Conservation (phyloP, 2,797 vertebrate species). For the Karalla daura region DNA sequence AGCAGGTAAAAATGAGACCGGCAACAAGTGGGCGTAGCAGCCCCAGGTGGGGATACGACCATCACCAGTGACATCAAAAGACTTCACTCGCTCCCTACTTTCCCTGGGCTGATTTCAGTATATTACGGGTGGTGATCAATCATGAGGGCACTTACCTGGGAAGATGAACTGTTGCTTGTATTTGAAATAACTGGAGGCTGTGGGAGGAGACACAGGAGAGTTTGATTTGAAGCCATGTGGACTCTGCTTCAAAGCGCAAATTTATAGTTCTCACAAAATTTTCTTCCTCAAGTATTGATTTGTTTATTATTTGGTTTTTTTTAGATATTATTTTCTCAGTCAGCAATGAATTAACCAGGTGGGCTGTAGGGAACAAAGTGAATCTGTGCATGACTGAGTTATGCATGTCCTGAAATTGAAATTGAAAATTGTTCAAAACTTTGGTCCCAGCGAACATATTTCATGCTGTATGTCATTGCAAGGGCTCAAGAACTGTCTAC, state of each 20-base stretch:
- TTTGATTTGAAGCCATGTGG: slow-evolving; percentile 24
- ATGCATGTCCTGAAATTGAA: no score
- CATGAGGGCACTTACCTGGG: slow-evolving; percentile 87
- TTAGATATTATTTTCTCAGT: background rate
- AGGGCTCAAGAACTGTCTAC: no score
- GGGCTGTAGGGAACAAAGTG: background rate
- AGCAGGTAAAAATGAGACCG: slow-evolving; percentile 57
- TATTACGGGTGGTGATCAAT: slow-evolving; percentile 70
- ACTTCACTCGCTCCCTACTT: slow-evolving; percentile 38
- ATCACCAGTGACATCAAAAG: slow-evolving; percentile 73
- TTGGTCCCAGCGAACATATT: no score
- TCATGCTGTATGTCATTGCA: no score
- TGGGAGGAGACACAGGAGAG: slow-evolving; percentile 61
- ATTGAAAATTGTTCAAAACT: no score
- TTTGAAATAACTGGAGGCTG: slow-evolving; percentile 98
- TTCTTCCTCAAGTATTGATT: background rate
- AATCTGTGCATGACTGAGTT: no score
- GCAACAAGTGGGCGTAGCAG: slow-evolving; percentile 52
- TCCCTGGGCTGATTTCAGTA: slow-evolving; percentile 39
- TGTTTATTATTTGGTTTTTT: background rate
- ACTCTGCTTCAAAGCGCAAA: background rate
- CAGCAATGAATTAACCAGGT: background rate
- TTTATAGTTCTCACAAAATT: background rate
- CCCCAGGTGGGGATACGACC: slow-evolving; percentile 51
- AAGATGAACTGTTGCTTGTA: slow-evolving; percentile 99